Evolutionary conservation across 2,797 vertebrate genomes (phyloP).

Genomic region (Pyrrhura leucotis): DNA sequence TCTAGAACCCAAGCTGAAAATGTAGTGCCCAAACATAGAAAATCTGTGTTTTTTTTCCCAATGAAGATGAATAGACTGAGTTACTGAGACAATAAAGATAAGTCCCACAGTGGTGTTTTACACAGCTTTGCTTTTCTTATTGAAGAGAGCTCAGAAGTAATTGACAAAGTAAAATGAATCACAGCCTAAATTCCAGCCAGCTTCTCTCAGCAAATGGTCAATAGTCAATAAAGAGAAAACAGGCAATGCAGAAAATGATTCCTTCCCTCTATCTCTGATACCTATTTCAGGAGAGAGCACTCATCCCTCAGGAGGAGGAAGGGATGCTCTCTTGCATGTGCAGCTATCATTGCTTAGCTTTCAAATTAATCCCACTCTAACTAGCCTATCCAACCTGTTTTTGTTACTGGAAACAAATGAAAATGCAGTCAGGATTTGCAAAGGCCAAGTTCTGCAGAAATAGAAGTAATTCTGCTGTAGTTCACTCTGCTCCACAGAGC

Average conservation of each 20-base stretch:
- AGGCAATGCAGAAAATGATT: background rate
- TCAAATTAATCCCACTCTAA: background rate
- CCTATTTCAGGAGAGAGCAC: background rate
- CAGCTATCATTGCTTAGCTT: background rate
- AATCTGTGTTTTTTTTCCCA: background rate
- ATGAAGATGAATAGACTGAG: background rate
- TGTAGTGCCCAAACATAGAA: background rate
- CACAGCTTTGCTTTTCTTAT: background rate
- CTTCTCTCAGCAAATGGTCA: background rate
- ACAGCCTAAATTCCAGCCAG: background rate
- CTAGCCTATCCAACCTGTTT: background rate
- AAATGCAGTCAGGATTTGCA: constrained; percentile 2
- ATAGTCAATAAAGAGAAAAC: background rate
- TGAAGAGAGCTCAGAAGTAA: background rate
- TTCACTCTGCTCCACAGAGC: background rate
- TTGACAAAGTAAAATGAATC: background rate
- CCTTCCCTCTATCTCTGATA: background rate
- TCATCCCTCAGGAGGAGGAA: background rate
- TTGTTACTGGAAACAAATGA: background rate
- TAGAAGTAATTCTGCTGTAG: background rate
- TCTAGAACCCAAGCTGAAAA: background rate
- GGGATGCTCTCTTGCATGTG: background rate
- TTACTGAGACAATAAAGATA: background rate
- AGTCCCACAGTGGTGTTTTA: background rate
- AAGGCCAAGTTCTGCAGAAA: background rate